Evolutionary conservation across 2,888 invertebrate species (phyloP), one percentile per base, ranked within the genome.

Genomic region (Crioceris asparagi): DNA sequence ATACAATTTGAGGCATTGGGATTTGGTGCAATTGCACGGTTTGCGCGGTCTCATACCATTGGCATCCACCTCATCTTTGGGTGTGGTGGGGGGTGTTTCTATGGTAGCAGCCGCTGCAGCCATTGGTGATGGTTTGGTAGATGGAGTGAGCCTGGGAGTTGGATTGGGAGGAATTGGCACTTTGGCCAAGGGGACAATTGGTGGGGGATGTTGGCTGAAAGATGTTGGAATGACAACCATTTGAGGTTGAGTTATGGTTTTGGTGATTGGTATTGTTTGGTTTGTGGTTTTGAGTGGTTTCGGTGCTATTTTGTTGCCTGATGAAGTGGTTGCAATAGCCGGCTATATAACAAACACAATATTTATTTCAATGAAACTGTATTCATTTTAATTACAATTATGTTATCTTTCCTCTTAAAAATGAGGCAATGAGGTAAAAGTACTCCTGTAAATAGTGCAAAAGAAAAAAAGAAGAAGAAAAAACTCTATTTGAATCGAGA

Each of bases 11-110:
- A 98, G 74, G 59, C 98, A 98, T 62, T 94, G 94, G 2, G 96
- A 97, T 67, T 96, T 96, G 18, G 93, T 97, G 66, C 98, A 98
- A 65, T 98, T 98, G 67, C 98, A 98, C 7, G 96, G 94, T 64
- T 97, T 97, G 30, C 88, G 71, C 1, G 86, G 81, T 47, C 83
- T 69, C 51, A 74, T 56, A 0, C 68, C 71, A 18, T 65, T 63
- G 23, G 48, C 40, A n/a, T 49, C 49, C n/a, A 43, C 41, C 31
- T 47, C 44, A 8, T 46, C 46, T 33, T 46, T 43, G 5, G 37
- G 18, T 10, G 34, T 23, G 10, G 10, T 10, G 21, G 21, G 21
- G 10, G 21, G 21, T 7, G 6, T 21, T 7, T 10, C 10, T 21
- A 7, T 10, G 21, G 6, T 6, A 10, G 6, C 10, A 21, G 21